Conservation (phyloP, 92 coral and sea anemone genomes). For the Metridium senile region DNA sequence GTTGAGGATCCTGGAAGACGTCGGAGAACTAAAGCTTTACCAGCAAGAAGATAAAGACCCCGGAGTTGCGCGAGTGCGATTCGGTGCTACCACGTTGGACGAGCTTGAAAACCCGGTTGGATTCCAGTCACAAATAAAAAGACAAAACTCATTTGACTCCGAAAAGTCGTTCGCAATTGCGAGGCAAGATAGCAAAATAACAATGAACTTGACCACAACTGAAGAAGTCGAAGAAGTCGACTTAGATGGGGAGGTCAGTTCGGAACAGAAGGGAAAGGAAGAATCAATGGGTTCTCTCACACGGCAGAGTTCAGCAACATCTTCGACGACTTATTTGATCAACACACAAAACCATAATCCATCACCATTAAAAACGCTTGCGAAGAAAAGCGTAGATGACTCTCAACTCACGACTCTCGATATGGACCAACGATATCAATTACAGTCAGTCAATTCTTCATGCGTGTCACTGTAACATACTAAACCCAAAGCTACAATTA, state of each 20-base stretch:
- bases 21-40: conserved; percentile 84
- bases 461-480: background rate
- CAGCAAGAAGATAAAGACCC: conserved; percentile 84
- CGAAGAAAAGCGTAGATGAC: background rate
- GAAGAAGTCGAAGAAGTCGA: conserved; percentile 3
- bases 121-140: conserved; percentile 62
- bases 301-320: conserved; percentile 9
- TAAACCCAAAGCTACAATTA: no score
- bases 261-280: background rate
- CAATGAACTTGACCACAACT: conserved; percentile 8
- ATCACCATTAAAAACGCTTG: conserved; percentile 1
- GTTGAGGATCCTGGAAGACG: conserved; percentile 80
- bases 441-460: conserved; percentile 8
- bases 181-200: conserved; percentile 14
- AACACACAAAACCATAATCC: conserved; percentile 19
- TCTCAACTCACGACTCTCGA: background rate
- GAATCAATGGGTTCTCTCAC: background rate
- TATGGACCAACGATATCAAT: background rate
- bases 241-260: background rate
- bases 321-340: conserved; percentile 11
- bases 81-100: conserved; percentile 62
- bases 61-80: conserved; percentile 52
- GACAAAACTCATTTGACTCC: conserved; percentile 33
- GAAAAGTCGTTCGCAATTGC: conserved; percentile 10
- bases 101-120: conserved; percentile 78